phyloP scores from a whole-genome alignment of 2,797 vertebrate genomes.

The Rhabdophis nuchalis region DNA sequence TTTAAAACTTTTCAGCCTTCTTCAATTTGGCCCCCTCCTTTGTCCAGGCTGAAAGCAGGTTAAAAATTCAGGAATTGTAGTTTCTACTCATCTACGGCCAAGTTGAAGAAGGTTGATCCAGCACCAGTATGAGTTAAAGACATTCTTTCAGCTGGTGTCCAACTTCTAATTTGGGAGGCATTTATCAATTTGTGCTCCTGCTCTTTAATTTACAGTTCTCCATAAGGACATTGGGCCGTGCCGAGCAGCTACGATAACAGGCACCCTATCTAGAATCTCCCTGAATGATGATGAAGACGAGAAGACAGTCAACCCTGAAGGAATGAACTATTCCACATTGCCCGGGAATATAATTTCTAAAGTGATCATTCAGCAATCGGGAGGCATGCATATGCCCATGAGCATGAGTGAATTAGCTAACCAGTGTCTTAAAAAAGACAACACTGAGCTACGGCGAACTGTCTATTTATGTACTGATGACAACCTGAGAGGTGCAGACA shows the following conservation, averaged over 20 bases:
- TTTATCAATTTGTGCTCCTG: neutral
- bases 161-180: neutral
- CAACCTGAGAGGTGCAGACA: constrained; percentile 86
- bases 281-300: constrained; percentile 94
- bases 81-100: neutral
- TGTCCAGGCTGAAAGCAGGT: neutral
- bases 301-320: constrained; percentile 82
- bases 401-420: constrained; percentile 87
- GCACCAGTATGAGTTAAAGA: neutral
- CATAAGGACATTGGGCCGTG: constrained; percentile 98
- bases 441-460: constrained; percentile 88
- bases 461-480: constrained; percentile 97
- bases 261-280: constrained; percentile 96
- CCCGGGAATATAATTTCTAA: constrained; percentile 99
- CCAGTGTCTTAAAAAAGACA: constrained; percentile 86
- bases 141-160: neutral
- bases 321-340: constrained; percentile 94
- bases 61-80: neutral
- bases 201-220: constrained; percentile 79
- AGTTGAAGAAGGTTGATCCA: constrained; percentile 14
- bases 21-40: neutral
- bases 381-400: constrained; percentile 91
- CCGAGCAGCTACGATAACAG: constrained; percentile 93
- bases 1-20: neutral
- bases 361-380: constrained; percentile 97